Evolutionary conservation across 2,888 invertebrate species (phyloP).

Genomic region (Xanthia icteritia): DNA sequence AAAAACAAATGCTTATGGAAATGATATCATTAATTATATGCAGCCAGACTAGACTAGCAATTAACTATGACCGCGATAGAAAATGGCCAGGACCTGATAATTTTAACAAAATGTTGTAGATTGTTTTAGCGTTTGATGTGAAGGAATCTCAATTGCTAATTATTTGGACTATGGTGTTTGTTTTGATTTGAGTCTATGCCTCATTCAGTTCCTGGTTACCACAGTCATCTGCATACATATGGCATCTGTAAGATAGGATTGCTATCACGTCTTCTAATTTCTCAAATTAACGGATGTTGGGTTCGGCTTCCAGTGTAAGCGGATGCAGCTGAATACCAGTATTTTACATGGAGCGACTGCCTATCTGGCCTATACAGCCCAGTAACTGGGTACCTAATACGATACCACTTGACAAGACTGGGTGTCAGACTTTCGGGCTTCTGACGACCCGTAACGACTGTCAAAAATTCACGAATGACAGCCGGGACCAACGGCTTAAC

Average conservation of each 20-base stretch:
- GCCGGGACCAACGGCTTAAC: too few relatives aligned
- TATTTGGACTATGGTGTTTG: background rate
- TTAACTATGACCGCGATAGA: constrained; percentile 13
- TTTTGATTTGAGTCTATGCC: background rate
- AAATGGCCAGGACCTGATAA: background rate
- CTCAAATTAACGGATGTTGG: too few relatives aligned
- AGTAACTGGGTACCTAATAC: too few relatives aligned
- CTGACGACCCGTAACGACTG: too few relatives aligned
- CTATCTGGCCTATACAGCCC: too few relatives aligned
- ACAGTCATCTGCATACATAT: background rate
- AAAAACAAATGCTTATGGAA: constrained; percentile 28
- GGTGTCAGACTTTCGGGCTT: too few relatives aligned
- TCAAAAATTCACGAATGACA: too few relatives aligned
- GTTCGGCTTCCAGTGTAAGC: too few relatives aligned
- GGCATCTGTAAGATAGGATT: background rate
- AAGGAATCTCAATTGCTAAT: background rate
- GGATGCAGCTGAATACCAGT: too few relatives aligned
- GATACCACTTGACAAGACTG: too few relatives aligned
- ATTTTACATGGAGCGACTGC: too few relatives aligned
- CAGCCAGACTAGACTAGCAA: constrained; percentile 3
- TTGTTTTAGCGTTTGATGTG: constrained; percentile 3
- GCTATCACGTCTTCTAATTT: background rate
- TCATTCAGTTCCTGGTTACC: background rate
- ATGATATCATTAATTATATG: constrained; percentile 45
- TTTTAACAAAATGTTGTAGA: background rate